Evolutionary conservation across 1,140 invertebrate species (phyloP), one percentile per base, ranked within the genome.

Genomic region (Paralvinella palmiformis): DNA sequence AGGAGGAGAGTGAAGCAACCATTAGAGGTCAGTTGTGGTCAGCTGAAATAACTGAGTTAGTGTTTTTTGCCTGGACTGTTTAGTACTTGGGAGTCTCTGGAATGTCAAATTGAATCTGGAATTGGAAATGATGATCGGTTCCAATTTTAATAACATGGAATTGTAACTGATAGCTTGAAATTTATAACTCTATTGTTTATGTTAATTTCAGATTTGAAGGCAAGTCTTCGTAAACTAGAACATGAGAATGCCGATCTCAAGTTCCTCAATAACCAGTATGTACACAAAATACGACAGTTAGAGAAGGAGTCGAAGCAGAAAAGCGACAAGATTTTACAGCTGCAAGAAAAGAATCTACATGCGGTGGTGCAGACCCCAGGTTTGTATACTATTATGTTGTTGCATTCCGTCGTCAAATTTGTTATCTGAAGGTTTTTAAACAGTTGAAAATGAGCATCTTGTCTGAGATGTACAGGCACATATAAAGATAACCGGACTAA

Each of bases 1-100:
- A 86, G 76, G 88, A 90, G 76, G 81, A 85, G 58, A 75, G 81
- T 76, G 84, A 85, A 65, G 83, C 83, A 67, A 76, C 81, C 62
- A 69, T 83, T 52, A 84, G 81, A 80, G 83, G 83, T 84, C 68
- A 2, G 31, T 22, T 2, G 4, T 3, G n/a, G 24, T n/a, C 17
- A 3, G 24, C 48, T n/a, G n/a, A n/a, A n/a, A n/a, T n/a, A n/a
- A n/a, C n/a, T n/a, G n/a, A n/a, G n/a, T n/a, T n/a, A n/a, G n/a
- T n/a, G n/a, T n/a, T n/a, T n/a, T n/a, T n/a, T n/a, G n/a, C n/a
- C n/a, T n/a, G n/a, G n/a, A n/a, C n/a, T n/a, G n/a, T n/a, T n/a
- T n/a, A n/a, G n/a, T n/a, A n/a, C n/a, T n/a, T n/a, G n/a, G n/a
- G n/a, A n/a, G n/a, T n/a, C n/a, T n/a, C n/a, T n/a, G n/a, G n/a